A percentile compares a stretch with the other conserved stretches of the same genome.
phyloP scores from a whole-genome alignment of 1,140 invertebrate genomes.

The Neodiprion lecontei region DNA sequence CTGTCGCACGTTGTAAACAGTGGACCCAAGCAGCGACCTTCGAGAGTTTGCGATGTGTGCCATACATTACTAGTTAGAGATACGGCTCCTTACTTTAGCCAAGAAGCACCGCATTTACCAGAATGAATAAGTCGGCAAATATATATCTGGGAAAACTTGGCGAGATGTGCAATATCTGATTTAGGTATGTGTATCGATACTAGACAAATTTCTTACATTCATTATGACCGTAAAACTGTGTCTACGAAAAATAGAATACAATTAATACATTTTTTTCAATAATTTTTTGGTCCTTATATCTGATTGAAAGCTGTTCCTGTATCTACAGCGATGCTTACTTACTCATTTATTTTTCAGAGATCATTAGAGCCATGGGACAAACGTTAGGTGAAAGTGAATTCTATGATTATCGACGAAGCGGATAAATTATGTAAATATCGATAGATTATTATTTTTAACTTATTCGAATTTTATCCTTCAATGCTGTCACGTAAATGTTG shows the following conservation, averaged over 20 bases:
- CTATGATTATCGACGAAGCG: neutral
- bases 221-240: neutral
- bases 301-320: neutral
- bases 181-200: neutral
- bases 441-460: conserved; percentile 8
- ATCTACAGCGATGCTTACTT: neutral
- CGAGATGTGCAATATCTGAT: conserved; percentile 29
- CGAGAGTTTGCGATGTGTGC: conserved; percentile 95
- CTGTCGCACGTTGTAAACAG: conserved; percentile 81
- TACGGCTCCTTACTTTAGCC: conserved; percentile 94
- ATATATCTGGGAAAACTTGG: conserved; percentile 9
- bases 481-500: neutral
- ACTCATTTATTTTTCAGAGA: neutral
- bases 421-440: neutral
- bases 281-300: neutral
- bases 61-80: conserved; percentile 94
- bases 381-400: neutral
- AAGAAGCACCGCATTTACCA: conserved; percentile 79
- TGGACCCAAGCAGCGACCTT: conserved; percentile 84
- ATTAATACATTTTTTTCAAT: neutral
- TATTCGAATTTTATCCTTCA: neutral
- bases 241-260: neutral
- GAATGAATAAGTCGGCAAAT: conserved; percentile 49
- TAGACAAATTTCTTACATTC: neutral
- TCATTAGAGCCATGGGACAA: neutral